Evolutionary conservation across 2,888 invertebrate species (phyloP), one percentile per base, ranked within the genome.

Genomic region (Diachrysia chrysitis): DNA sequence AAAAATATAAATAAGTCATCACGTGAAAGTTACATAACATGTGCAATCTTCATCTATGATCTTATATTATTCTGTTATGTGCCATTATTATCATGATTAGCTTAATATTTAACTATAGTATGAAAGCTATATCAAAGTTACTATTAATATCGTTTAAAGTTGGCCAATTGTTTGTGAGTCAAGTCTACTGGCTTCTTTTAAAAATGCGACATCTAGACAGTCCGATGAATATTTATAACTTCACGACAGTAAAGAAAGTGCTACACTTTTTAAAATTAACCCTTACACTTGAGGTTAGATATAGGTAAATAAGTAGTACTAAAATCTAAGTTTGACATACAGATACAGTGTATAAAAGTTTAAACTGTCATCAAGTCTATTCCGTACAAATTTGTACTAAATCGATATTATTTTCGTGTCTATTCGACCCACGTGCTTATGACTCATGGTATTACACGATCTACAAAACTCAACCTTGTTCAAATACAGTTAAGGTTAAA

Each of bases 11-110:
- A 92, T 93, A 90, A 92, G 89, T 93, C 86, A 89, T 81, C 76
- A 88, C 89, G 95, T 95, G 95, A 91, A 89, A 86, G 87, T 89
- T 93, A 93, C 89, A 88, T 95, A 95, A 95, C 95, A 95, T 90
- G 95, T 95, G 95, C 95, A 89, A 89, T 90, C 85, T 91, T 87
- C 85, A 87, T 88, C 87, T 90, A 90, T 89, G 86, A 87, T 89
- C 87, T 89, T 90, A 89, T 73, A 76, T 83, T 83, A 84, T 81
- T 81, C 83, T 85, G 75, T 79, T 75, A 87, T 81, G 93, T 93
- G 93, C 90, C 88, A 83, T 85, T 84, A 87, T 82, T 88, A 87
- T 69, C 67, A 81, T 87, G 86, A 85, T 89, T 86, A 86, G 74
- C 83, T 87, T 89, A 88, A 80, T 64, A 85, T 80, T 83, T 77